Percentiles rank a stretch among this genome's conserved stretches.
Conservation (phyloP, 2,888 invertebrate species). For the Malacosoma neustria region DNA sequence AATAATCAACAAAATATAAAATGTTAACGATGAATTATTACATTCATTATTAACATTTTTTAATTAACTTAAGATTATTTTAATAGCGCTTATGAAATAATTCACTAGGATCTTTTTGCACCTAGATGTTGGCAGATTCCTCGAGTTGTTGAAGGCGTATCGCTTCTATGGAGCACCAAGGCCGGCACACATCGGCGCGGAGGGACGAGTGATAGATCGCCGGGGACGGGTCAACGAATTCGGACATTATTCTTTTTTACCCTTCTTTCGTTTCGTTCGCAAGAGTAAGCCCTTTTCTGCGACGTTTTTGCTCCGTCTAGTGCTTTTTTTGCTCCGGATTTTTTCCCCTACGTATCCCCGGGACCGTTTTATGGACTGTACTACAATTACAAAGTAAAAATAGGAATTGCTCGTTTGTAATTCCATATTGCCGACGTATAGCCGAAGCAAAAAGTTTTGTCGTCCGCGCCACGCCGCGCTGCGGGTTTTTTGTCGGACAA, state of each 20-base stretch:
- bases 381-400: constrained; percentile 73
- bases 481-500: not conserved
- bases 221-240: constrained; percentile 76
- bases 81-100: no score
- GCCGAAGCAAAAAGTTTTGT: constrained; percentile 26
- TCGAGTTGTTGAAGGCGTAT: constrained; percentile 15
- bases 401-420: constrained; percentile 61
- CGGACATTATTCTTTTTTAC: constrained; percentile 77
- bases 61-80: no score
- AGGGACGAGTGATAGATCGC: constrained; percentile 73
- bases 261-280: constrained; percentile 71
- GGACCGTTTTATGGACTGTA: constrained; percentile 65
- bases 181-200: constrained; percentile 50
- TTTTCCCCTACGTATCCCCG: constrained; percentile 37
- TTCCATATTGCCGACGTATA: constrained; percentile 45
- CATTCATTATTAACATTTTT: no score
- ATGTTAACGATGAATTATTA: no score
- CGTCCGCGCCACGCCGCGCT: constrained; percentile 4
- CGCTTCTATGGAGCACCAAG: not conserved
- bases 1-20: no score
- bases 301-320: constrained; percentile 55
- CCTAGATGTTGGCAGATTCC: not conserved
- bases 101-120: not conserved
- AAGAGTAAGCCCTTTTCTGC: constrained; percentile 72
- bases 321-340: constrained; percentile 34